Evolutionary conservation across 2,113 vertebrate genomes (phyloP).

Genomic region (Neodon shergylaensis): DNA sequence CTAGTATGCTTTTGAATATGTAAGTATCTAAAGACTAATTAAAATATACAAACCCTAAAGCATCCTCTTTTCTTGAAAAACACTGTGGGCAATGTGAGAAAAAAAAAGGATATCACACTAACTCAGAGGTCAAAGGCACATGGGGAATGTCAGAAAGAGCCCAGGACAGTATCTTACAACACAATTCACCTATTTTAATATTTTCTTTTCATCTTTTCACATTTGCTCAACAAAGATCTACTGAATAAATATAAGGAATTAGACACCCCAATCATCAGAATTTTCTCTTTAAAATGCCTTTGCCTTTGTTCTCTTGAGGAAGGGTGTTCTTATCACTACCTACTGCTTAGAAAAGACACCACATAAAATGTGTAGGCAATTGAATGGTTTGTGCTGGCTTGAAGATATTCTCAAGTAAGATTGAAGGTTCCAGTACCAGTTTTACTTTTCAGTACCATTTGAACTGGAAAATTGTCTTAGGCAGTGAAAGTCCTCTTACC

Average conservation of each 20-base stretch:
- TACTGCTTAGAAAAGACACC: background rate
- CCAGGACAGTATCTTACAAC: background rate
- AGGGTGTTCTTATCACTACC: background rate
- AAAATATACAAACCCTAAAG: background rate
- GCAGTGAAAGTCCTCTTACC: background rate
- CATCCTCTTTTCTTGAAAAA: background rate
- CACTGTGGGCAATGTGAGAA: background rate
- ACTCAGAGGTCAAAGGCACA: slow-evolving; percentile 11
- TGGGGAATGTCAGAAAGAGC: background rate
- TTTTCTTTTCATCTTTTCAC: background rate
- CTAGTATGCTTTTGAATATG: background rate
- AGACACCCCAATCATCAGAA: background rate
- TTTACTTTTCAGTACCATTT: background rate
- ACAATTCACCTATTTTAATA: background rate
- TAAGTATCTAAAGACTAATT: slow-evolving; percentile 1
- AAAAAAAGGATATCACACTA: background rate
- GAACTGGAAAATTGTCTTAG: background rate
- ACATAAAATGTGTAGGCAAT: background rate
- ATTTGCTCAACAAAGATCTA: background rate
- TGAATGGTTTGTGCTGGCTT: background rate
- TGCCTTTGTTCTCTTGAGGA: background rate
- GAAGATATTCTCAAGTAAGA: background rate
- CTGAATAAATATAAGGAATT: background rate
- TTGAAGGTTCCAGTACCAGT: background rate
- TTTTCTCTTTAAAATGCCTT: background rate